phyloP scores from a whole-genome alignment of 2,888 invertebrate species.

The Bombylius major region DNA sequence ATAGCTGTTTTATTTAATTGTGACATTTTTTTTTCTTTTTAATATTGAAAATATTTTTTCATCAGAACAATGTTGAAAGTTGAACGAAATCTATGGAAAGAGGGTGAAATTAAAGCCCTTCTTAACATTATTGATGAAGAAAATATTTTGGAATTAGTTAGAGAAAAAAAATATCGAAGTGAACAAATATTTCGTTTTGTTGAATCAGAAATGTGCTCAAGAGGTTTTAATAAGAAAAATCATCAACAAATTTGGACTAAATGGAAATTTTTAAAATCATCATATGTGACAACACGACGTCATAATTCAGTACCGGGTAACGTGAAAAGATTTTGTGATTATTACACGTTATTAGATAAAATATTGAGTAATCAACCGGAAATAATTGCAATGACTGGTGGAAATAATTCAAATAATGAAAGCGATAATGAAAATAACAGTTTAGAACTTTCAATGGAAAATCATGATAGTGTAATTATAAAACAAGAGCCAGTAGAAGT shows the following conservation, averaged over 20 bases:
- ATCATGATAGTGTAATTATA: no score
- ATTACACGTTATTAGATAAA: constrained; percentile 8
- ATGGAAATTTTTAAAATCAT: constrained; percentile 36
- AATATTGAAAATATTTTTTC: no score
- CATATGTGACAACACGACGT: constrained; percentile 32
- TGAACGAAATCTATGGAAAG: constrained; percentile 34
- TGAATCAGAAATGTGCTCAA: constrained; percentile 28
- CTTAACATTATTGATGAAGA: constrained; percentile 28
- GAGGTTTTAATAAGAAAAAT: constrained; percentile 31
- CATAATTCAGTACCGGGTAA: constrained; percentile 30
- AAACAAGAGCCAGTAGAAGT: no score
- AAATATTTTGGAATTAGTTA: constrained; percentile 27
- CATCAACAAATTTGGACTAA: constrained; percentile 35
- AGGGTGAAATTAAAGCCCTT: constrained; percentile 31
- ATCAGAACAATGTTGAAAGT: no score
- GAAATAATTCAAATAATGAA: no score
- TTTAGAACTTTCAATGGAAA: no score
- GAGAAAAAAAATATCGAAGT: constrained; percentile 31
- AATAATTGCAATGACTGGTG: not conserved
- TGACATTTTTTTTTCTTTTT: no score
- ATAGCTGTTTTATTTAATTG: no score
- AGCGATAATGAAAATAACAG: no score
- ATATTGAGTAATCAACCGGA: constrained; percentile 4
- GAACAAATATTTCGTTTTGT: constrained; percentile 31
- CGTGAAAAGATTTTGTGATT: constrained; percentile 19